Conservation (phyloP, 2,797 vertebrate species). For the Coregonus suidteri region DNA sequence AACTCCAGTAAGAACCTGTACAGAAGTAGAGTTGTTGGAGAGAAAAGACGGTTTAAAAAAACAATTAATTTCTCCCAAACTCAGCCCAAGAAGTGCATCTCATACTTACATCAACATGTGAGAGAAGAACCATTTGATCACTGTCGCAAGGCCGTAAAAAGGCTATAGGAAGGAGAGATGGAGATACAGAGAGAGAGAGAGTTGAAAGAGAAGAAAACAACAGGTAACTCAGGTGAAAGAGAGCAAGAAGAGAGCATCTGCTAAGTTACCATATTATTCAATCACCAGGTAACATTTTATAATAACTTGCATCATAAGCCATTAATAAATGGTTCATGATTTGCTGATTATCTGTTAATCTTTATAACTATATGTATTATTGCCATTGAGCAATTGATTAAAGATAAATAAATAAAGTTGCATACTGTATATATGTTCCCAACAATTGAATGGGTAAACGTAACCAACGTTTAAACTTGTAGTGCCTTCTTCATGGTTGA, state of each 20-base stretch:
- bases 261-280: neutral
- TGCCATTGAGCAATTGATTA: neutral
- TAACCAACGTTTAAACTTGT: neutral
- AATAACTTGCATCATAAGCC: neutral
- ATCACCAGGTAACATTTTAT: neutral
- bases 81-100: neutral
- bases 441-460: neutral
- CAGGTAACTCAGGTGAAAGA: neutral
- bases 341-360: neutral
- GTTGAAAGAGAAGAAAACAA: neutral
- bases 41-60: neutral
- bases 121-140: constrained; percentile 12
- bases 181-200: neutral
- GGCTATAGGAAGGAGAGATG: constrained; percentile 1
- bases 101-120: constrained; percentile 14
- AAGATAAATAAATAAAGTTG: neutral
- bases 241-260: neutral
- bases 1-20: constrained; percentile 16
- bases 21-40: neutral
- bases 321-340: neutral
- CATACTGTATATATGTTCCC: no score
- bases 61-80: neutral
- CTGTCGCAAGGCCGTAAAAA: neutral
- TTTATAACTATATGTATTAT: neutral
- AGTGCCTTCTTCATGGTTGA: neutral